These are phyloP conservation scores for Typhlichthys eigenmanni DNA, from an alignment of 2,797 vertebrate species.

Conservation along the genomic window DNA sequence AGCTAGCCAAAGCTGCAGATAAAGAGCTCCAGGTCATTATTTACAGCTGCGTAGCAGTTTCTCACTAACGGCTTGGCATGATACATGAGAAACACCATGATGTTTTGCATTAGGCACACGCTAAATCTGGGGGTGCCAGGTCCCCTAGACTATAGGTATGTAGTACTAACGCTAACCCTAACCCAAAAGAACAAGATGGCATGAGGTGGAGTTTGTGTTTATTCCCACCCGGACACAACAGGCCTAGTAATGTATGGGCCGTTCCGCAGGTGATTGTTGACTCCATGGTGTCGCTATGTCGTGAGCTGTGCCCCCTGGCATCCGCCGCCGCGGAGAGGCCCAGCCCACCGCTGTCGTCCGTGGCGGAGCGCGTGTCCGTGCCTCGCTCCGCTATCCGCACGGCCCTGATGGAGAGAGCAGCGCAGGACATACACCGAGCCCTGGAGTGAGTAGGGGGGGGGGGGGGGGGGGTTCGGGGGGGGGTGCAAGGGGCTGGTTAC, in stretches of 20 bases:
- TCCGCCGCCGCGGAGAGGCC: slow-evolving; percentile 81
- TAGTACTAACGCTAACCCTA: not conserved
- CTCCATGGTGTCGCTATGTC: slow-evolving; percentile 88
- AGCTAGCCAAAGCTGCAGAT: slow-evolving; percentile 90
- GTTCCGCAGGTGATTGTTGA: slow-evolving; percentile 84
- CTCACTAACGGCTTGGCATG: not conserved
- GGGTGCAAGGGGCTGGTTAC: not conserved
- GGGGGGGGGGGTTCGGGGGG: not conserved
- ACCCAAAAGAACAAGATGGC: too few species aligned
- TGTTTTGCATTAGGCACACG: too few species aligned
- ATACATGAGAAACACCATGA: too few species aligned
- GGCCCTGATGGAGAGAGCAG: slow-evolving; percentile 87
- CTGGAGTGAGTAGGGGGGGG: slow-evolving; percentile 80
- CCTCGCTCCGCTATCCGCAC: slow-evolving; percentile 86
- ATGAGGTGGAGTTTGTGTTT: not conserved
- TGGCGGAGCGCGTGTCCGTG: slow-evolving; percentile 84
- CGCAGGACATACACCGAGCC: slow-evolving; percentile 88
- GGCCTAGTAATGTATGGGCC: slow-evolving; percentile 18
- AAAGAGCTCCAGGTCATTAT: slow-evolving; percentile 86
- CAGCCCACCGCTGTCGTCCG: slow-evolving; percentile 82
- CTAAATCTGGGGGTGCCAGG: too few species aligned
- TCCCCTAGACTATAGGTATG: too few species aligned
- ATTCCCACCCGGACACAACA: not conserved
- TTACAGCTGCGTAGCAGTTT: not conserved
- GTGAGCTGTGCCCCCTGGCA: slow-evolving; percentile 85